These are phyloP conservation scores for Anastrepha ludens DNA, from an alignment of 1,140 invertebrate species.

Conservation along the genomic window DNA sequence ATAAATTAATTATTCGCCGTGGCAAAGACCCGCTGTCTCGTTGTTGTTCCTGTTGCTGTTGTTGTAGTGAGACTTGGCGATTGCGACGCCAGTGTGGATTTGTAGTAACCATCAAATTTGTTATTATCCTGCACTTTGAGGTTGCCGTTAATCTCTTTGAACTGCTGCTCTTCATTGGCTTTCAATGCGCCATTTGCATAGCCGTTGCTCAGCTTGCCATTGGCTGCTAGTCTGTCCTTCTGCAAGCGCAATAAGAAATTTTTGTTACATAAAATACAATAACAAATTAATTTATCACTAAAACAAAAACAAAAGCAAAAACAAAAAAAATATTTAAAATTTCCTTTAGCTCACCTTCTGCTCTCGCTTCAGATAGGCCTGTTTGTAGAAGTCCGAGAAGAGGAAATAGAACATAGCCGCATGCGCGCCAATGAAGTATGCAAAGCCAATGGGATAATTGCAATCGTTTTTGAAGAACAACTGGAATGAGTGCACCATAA, in stretches of 20 bases:
- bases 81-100: conserved; percentile 62
- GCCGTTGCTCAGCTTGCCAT: conserved; percentile 60
- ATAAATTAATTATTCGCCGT: conserved; percentile 61
- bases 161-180: conserved; percentile 61
- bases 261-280: conserved; percentile 59
- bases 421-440: conserved; percentile 84
- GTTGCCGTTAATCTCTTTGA: conserved; percentile 57
- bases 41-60: conserved; percentile 62
- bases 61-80: conserved; percentile 58
- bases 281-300: neutral
- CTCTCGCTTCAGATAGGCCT: conserved; percentile 77
- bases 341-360: conserved; percentile 63
- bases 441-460: conserved; percentile 86
- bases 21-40: conserved; percentile 66
- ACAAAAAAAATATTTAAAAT: neutral
- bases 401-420: conserved; percentile 87
- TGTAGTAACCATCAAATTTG: conserved; percentile 55
- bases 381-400: conserved; percentile 85
- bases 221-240: conserved; percentile 50
- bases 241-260: neutral
- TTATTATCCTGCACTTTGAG: conserved; percentile 59
- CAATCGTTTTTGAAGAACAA: conserved; percentile 88
- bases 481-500: conserved; percentile 88
- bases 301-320: neutral
- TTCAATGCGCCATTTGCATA: conserved; percentile 66